Evolutionary conservation across 2,113 vertebrate species (phyloP), one percentile per base, ranked within the genome.

Genomic region (Stegastes partitus): DNA sequence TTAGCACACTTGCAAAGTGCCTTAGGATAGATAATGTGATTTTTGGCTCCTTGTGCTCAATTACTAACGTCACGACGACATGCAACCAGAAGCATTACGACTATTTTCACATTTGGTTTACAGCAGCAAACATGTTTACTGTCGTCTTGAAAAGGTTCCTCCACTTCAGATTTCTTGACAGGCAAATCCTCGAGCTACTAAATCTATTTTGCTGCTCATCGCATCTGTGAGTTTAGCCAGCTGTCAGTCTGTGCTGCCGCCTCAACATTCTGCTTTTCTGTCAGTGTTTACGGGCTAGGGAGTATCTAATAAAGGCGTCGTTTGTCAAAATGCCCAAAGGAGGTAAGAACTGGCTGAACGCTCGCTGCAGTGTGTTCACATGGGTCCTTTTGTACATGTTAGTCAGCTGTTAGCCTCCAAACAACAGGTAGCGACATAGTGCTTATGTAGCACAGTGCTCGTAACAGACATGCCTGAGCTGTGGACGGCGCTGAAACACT

Each of bases 301-400:
- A 21, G 15, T 68, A 62, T 73, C 8, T 55, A 22, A 25, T 16
- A 45, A 28, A 82, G 23, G 21, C n/a, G 45, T 78, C 19, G 50
- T 26, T 73, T 31, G 4, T 65, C 55, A 91, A 71, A 77, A 95
- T 95, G 95, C 95, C 94, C 11, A 94, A 94, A 92, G 94, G 94
- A 93, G 95, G 95, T 95, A 93, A 93, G 94, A 28, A 18, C 1
- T 0, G 25, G 15, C 12, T 2, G 12, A 11, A 49, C 65, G 18
- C 2, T 5, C 45, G 10, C 14, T 16, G 0, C n/a, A 9, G 0
- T 28, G 4, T 47, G 44, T 54, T 82, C 2, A 68, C 7, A n/a
- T 71, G 0, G 2, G 10, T 31, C 28, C 72, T 55, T 22, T 39
- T 79, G 14, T 2, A 42, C 68, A 1, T 74, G 67, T 74, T 72